Base-by-base conservation (phyloP, 2,113 vertebrate genomes). In the Chunga burmeisteri region DNA sequence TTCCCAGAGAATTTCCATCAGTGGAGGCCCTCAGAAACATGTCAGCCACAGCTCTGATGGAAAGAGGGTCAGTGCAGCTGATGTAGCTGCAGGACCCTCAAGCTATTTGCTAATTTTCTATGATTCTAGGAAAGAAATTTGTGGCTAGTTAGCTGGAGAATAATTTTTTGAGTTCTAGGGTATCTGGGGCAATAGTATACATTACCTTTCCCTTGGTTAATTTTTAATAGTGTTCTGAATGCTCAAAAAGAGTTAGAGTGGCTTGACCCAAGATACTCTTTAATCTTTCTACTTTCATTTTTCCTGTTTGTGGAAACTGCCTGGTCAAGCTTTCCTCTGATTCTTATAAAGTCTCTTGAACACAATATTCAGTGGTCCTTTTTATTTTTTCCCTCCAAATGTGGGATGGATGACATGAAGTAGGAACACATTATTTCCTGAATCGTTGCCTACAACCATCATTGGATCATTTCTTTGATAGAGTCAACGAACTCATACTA, bases 151-250 rank as follows among this genome's bases (percentile, higher is more conserved):
- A 86, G 47, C 44, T 67, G n/a, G 63, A 88, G 13, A 88, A 59
- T 46, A 8, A 7, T 36, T 77, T 83, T 68, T 83, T 59, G 30
- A 56, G 10, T 62, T 92, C 50, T 50, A 83, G 19, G 50, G 84
- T 77, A 91, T 94, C 88, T 83, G 27, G 72, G 59, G 59, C 55
- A 67, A 32, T 9, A 72, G 42, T 38, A 61, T 70, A 17, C 12
- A 77, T 78, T 90, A 80, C 32, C 10, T 88, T 74, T 81, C 74
- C 34, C 63, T 86, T 63, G 29, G 55, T 81, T 70, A 90, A 93
- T 88, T 88, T 95, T 96, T 86, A 88, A 67, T 52, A 63, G 13
- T 49, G 25, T 79, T 94, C 80, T 79, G 75, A 90, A 90, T 75
- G 34, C 67, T 81, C 46, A 30, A 75, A 93, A 38, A 38, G 38